Percentiles rank a stretch among this genome's conserved stretches.
phyloP scores from a whole-genome alignment of 2,888 invertebrate genomes.

The Anoplius nigerrimus region DNA sequence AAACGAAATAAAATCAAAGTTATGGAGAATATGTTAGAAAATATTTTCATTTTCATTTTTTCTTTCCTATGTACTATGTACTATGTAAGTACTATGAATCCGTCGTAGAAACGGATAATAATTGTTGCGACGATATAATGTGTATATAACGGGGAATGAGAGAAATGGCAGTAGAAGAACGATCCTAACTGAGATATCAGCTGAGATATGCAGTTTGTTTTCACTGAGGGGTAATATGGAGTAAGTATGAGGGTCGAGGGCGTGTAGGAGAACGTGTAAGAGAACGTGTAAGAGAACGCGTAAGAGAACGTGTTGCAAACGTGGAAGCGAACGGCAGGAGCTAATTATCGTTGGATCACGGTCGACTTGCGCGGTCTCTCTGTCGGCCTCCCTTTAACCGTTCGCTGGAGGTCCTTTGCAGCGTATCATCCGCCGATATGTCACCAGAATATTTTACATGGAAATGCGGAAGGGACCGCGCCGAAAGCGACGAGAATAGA shows the following conservation, averaged over 20 bases:
- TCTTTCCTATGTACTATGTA: no score
- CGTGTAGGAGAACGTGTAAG: not conserved
- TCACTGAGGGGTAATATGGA: no score
- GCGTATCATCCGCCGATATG: constrained; percentile 31
- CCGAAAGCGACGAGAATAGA: constrained; percentile 47
- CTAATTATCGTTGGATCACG: constrained; percentile 68
- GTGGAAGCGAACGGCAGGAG: constrained; percentile 43
- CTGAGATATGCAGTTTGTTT: no score
- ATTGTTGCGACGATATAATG: no score
- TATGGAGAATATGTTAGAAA: no score
- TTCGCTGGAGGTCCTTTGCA: constrained; percentile 50
- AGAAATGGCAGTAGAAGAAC: no score
- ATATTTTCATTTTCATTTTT: no score
- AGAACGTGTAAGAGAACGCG: not conserved
- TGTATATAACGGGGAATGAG: no score
- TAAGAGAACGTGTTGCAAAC: not conserved
- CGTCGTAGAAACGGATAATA: no score
- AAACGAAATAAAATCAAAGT: no score
- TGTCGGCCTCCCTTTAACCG: constrained; percentile 55
- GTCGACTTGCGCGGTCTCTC: constrained; percentile 61
- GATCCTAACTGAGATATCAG: no score
- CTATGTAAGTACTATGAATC: no score
- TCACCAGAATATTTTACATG: constrained; percentile 53
- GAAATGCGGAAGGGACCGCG: constrained; percentile 60
- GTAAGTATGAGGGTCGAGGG: not conserved